These are phyloP conservation scores for Tetheella fluctuosa DNA, from an alignment of 2,888 invertebrate genomes.

Conservation along the genomic window DNA sequence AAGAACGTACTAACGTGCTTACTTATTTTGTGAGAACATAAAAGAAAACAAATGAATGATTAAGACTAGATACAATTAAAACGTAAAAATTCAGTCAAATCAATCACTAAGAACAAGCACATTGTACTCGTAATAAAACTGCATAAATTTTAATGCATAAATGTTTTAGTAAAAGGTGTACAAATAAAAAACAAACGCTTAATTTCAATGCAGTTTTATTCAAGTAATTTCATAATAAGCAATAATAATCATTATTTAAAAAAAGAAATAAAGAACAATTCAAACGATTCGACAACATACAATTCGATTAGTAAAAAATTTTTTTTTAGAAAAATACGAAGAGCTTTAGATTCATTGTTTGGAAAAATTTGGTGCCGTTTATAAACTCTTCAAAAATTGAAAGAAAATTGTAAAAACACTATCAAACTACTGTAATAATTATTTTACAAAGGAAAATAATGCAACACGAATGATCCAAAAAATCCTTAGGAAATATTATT, in stretches of 20 bases:
- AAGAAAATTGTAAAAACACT: conserved; percentile 40
- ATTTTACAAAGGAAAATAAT: conserved; percentile 44
- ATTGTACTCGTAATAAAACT: conserved; percentile 37
- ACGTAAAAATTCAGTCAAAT: conserved; percentile 73
- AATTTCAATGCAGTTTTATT: conserved; percentile 13
- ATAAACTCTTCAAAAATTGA: conserved; percentile 56
- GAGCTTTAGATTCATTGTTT: conserved; percentile 28
- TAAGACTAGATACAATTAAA: conserved; percentile 68
- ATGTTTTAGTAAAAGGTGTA: conserved; percentile 21
- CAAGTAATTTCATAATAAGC: conserved; percentile 31
- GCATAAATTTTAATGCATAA: conserved; percentile 26
- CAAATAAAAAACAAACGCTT: conserved; percentile 11
- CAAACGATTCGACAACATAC: conserved; percentile 10
- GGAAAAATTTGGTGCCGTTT: conserved; percentile 47
- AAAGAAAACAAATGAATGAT: conserved; percentile 37
- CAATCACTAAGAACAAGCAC: conserved; percentile 60
- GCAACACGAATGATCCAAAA: conserved; percentile 40
- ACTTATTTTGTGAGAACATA: conserved; percentile 22
- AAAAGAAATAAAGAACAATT: conserved; percentile 30
- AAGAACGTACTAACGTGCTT: conserved; percentile 30
- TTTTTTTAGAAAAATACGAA: conserved; percentile 44
- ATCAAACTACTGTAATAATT: conserved; percentile 26
- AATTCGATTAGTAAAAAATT: conserved; percentile 31
- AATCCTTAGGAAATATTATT: conserved; percentile 13
- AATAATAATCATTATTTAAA: conserved; percentile 28